Conservation (phyloP, 1,140 invertebrate genomes). For the Drosophila pallidifrons region DNA sequence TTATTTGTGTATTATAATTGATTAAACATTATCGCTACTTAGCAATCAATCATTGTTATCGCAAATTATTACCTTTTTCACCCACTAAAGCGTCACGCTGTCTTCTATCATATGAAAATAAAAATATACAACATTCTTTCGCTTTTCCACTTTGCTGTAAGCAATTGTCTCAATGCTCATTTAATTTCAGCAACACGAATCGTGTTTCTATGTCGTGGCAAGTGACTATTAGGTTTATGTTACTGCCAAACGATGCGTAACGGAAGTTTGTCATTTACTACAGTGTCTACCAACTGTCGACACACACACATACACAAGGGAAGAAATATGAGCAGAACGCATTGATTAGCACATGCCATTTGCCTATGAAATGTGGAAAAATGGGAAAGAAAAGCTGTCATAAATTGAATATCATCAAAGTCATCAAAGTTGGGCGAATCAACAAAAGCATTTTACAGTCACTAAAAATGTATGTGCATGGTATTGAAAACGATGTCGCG, state of each 20-base stretch:
- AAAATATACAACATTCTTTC: slow-evolving; percentile 1
- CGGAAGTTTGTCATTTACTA: slow-evolving; percentile 58
- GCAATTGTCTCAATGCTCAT: slow-evolving; percentile 72
- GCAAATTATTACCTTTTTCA: slow-evolving; percentile 57
- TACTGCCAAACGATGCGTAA: slow-evolving; percentile 66
- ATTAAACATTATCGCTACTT: slow-evolving; percentile 33
- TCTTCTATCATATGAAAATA: slow-evolving; percentile 50
- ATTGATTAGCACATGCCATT: slow-evolving; percentile 80
- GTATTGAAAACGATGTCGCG: too few species aligned
- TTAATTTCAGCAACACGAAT: slow-evolving; percentile 68
- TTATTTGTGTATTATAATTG: slow-evolving; percentile 19
- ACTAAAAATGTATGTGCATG: slow-evolving; percentile 46
- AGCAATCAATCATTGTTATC: slow-evolving; percentile 39
- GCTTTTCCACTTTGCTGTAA: slow-evolving; percentile 63
- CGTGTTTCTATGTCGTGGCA: slow-evolving; percentile 62
- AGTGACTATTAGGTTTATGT: slow-evolving; percentile 57
- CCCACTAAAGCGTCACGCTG: slow-evolving; percentile 52
- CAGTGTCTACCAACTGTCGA: not conserved
- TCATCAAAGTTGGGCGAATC: slow-evolving; percentile 39
- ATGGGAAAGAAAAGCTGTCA: slow-evolving; percentile 30
- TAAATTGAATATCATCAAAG: slow-evolving; percentile 67
- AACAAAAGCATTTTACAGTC: slow-evolving; percentile 65
- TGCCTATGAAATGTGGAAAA: slow-evolving; percentile 65
- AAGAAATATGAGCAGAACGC: slow-evolving; percentile 39
- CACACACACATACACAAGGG: too few species aligned